Conservation (phyloP, 2,113 vertebrate species). For the Cyanoderma ruficeps region DNA sequence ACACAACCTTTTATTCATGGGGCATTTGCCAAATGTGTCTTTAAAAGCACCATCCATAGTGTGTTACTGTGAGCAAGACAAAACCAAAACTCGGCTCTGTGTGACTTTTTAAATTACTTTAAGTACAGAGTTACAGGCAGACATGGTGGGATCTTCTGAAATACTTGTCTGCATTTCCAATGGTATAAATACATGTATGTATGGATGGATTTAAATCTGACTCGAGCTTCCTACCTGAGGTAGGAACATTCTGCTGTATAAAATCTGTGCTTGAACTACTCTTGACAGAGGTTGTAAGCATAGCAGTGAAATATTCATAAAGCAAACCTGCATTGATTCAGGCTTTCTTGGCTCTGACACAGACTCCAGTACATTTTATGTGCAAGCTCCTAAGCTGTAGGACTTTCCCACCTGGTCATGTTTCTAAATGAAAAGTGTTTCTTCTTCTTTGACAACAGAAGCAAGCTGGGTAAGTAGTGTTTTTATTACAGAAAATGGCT, state of each 20-base stretch:
- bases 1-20: not conserved
- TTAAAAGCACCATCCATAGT: not conserved
- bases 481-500: not conserved
- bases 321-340: not conserved
- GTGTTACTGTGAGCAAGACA: not conserved
- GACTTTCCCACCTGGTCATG: not conserved
- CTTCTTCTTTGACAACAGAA: not conserved
- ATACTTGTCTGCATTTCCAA: not conserved
- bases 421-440: not conserved
- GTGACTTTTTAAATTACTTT: not conserved
- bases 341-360: not conserved
- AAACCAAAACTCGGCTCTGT: not conserved
- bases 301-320: not conserved
- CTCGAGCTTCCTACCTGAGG: not conserved
- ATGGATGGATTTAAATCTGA: not conserved
- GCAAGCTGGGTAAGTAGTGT: not conserved
- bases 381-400: not conserved
- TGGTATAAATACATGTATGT: not conserved
- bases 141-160: not conserved
- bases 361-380: not conserved
- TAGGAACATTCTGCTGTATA: not conserved
- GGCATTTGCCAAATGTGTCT: not conserved
- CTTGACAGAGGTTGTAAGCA: not conserved
- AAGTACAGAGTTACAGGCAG: not conserved
- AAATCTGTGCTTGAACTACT: constrained; percentile 9